Evolutionary conservation across 2,113 vertebrate species (phyloP).

Genomic region (Himantopus leucocephalus): DNA sequence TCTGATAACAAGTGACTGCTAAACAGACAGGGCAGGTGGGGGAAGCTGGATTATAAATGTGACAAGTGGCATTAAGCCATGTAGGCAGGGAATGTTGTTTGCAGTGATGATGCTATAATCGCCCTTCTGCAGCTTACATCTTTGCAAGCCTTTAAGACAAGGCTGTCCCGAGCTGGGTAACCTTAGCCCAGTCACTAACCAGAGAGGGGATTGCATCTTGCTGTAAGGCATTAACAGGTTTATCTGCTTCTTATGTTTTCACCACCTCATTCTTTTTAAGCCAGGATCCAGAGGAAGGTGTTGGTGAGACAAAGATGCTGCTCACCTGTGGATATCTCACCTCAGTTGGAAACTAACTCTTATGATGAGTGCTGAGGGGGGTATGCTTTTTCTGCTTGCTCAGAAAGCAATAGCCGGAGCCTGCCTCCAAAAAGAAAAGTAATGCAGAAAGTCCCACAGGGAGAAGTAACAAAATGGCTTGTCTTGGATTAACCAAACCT

Average conservation of each 20-base stretch:
- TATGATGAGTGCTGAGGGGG: background rate
- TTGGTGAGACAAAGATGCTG: background rate
- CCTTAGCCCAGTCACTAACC: background rate
- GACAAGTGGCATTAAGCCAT: background rate
- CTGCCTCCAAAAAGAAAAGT: background rate
- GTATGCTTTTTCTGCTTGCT: background rate
- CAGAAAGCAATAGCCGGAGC: background rate
- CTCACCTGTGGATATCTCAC: conserved; percentile 19
- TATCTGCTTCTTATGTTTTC: background rate
- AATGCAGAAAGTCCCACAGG: background rate
- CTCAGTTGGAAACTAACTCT: background rate
- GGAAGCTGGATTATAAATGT: background rate
- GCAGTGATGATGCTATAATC: background rate
- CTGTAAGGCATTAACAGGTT: background rate
- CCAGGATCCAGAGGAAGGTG: background rate
- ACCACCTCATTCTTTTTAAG: background rate
- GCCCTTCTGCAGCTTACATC: background rate
- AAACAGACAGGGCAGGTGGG: background rate
- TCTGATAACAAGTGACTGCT: background rate
- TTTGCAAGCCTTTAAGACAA: background rate
- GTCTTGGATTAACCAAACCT: background rate
- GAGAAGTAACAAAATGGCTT: background rate
- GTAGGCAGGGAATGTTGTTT: background rate
- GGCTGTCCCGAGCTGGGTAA: background rate
- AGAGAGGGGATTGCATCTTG: background rate